Base-by-base conservation (phyloP, 1,140 invertebrate genomes). In the Carposina sasakii region DNA sequence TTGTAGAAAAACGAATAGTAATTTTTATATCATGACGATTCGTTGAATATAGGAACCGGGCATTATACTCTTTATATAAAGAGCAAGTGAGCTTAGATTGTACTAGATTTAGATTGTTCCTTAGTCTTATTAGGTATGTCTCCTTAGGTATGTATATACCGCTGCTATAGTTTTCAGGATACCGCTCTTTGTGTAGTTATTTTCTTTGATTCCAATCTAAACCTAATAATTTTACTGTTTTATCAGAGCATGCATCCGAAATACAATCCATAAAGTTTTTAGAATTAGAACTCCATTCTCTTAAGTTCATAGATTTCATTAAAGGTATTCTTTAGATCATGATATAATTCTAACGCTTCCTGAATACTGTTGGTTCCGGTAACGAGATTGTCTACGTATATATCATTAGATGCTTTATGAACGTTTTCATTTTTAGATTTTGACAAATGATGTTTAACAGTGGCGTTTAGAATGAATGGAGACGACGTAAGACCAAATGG, bases 351-450 rank as follows among this genome's bases (percentile, higher is more conserved):
- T n/a, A 31, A 13, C 21, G 43, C 54, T 20, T 61, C 51, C 31
- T 23, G 13, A 10, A 45, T 15, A 6, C 39, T 54, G 3, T 26
- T 16, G 1, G 46, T 31, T 3, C 51, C 46, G 12, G 52, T 57
- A 9, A 61, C 54, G 5, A 57, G 31, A 43, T 61, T 57, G 20
- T 61, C 54, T 10, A 61, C 54, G 49, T 57, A 61, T 30, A 51
- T 48, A 24, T 56, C 23, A n/a, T 54, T 13, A 8, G 51, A 51
- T 20, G 57, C 41, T 22, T 41, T 15, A 46, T 43, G 44, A n/a
- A 42, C 26, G 10, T 46, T 16, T 15, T 26, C 24, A n/a, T 44
- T 48, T 19, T 51, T 37, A 6, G 43, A 28, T 19, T 40, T 30
- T 10, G 10, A 31, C 24, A 56, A 43, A 40, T 60, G 57, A 31